Evolutionary conservation across 2,888 invertebrate species (phyloP), one percentile per base, ranked within the genome.

Genomic region (Chymomyza caudatula): DNA sequence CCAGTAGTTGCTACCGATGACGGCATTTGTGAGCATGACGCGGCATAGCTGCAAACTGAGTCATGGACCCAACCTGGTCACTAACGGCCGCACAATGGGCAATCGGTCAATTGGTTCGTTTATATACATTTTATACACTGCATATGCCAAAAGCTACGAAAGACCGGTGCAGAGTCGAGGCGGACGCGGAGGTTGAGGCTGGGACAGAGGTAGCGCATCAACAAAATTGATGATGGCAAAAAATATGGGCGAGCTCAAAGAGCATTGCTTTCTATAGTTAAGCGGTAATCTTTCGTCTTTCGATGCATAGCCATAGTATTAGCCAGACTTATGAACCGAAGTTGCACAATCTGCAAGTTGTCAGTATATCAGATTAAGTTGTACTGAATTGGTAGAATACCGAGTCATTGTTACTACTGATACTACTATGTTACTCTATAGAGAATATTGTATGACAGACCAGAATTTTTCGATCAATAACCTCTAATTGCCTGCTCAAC

Each of bases 1-100:
- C n/a, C 17, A 17, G 51, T 78, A 81, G 78, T 80, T 78, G 80
- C 85, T 80, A 81, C 85, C 79, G 80, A 80, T 80, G 80, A 74
- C 63, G 67, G 69, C 62, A 67, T 74, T 82, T 53, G 23, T 29
- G 42, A 57, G 58, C 72, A 72, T 72, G 58, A 61, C 65, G 65
- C 55, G 64, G 76, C 74, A 73, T 55, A 37, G 60, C 63, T 60
- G 56, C 22, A 59, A 60, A 60, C 61, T 47, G 44, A 37, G 29
- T 19, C 47, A 13, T 51, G 51, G 51, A 17, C 51, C 19, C 19
- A 19, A 19, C 19, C 19, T 4, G 13, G 8, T 19, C 20, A 51
- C 51, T 20, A 20, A 51, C 65, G 69, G 47, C n/a, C 60, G 52
- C 62, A 81, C 73, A 79, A 77, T 79, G 68, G 80, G 72, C 78